Percentiles rank a stretch among this genome's conserved stretches.
Evolutionary conservation across 2,888 invertebrate species (phyloP).

Genomic region (Pemphredon lugubris): DNA sequence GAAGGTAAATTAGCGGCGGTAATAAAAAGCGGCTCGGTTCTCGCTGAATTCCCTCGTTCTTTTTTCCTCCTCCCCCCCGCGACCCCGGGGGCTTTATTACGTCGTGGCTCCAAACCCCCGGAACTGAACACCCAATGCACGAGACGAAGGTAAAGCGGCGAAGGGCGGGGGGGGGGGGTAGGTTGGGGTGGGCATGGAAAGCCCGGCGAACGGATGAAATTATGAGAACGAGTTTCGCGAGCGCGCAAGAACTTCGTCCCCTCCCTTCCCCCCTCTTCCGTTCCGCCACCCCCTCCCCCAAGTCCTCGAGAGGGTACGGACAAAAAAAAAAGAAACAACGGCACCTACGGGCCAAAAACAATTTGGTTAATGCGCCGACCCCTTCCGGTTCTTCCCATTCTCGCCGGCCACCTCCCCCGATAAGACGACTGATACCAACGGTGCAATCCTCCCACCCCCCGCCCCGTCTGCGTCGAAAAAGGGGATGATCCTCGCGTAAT

Average conservation of each 20-base stretch:
- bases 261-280: not conserved
- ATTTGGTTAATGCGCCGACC: conserved; percentile 67
- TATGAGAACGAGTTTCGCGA: conserved; percentile 44
- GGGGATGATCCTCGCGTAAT: conserved; percentile 59
- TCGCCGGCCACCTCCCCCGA: conserved; percentile 30
- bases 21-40: conserved; percentile 67
- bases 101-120: not conserved
- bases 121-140: conserved; percentile 21
- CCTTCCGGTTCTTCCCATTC: not conserved
- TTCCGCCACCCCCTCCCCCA: not conserved
- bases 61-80: conserved; percentile 20
- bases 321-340: conserved; percentile 43
- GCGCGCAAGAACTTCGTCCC: conserved; percentile 36
- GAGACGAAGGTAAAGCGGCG: conserved; percentile 1
- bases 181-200: not conserved
- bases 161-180: not conserved
- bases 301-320: too few species aligned
- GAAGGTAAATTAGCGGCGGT: conserved; percentile 72
- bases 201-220: conserved; percentile 37
- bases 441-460: conserved; percentile 31
- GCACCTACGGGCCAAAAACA: conserved; percentile 55
- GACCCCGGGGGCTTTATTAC: conserved; percentile 6
- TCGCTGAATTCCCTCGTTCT: conserved; percentile 44
- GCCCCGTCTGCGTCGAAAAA: conserved; percentile 45
- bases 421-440: conserved; percentile 64